Evolutionary conservation across 2,113 vertebrate species (phyloP), one percentile per base, ranked within the genome.

Genomic region (Ochotona princeps): DNA sequence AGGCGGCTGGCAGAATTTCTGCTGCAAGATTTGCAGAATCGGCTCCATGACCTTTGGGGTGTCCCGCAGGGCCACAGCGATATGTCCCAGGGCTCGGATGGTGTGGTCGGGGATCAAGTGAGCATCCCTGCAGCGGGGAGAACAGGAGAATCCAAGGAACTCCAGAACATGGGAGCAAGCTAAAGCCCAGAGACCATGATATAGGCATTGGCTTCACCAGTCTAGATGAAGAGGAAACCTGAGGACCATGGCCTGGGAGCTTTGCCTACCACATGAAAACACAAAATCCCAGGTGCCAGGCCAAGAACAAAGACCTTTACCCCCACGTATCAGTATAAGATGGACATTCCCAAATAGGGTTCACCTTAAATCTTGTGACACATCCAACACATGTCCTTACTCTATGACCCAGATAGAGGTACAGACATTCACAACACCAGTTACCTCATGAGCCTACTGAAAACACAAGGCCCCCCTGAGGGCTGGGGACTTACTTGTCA

Each of bases 41-140:
- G 99, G 99, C 92, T 99, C 99, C 99, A 99, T 99, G 91, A 99
- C 98, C 97, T 99, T 99, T 0, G 99, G 99, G 8, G 99, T 99
- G 96, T 99, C 99, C 95, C 99, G 98, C 95, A 99, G 97, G 10
- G 99, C 99, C 83, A 99, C 99, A 0, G 99, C 99, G 26, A 99
- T 99, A 97, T 99, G 99, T 26, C 99, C 99, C 94, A 99, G 96
- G 1, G 98, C 98, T 93, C 99, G 98, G 94, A 99, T 99, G 75
- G 99, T 99, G 97, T 99, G 99, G 95, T 99, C 99, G 12, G 99
- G 99, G 97, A 99, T 99, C 78, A 99, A 97, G 96, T 99, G 99
- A 80, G 99, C 99, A 14, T 99, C 99, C 97, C 99, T 99, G 93
- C 0, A 4, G 21, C 44, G 13, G 21, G 23, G 72, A 83, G 30